Percentiles rank a stretch among this genome's conserved stretches.
Conservation (phyloP, 2,888 invertebrate genomes). For the Dryobota labecula region DNA sequence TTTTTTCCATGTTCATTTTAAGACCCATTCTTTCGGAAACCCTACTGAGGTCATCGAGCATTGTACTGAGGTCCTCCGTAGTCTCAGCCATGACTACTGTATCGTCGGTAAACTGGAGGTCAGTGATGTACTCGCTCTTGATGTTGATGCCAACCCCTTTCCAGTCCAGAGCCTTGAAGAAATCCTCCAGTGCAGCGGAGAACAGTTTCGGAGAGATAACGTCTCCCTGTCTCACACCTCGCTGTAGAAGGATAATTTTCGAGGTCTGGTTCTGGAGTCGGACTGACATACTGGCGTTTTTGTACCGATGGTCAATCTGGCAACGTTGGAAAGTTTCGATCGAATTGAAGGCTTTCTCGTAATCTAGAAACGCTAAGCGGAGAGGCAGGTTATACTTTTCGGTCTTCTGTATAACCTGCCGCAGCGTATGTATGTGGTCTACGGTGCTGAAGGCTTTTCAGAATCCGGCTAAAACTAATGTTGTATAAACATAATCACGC, state of each 20-base stretch:
- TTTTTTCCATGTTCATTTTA: background rate
- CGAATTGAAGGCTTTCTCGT: background rate
- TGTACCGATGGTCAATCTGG: no score
- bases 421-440: background rate
- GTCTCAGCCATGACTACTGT: background rate
- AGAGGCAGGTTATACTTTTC: background rate
- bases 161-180: background rate
- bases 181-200: background rate
- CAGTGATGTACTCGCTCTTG: background rate
- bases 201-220: background rate
- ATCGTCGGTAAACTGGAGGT: background rate
- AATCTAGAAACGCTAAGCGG: background rate
- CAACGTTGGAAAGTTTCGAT: background rate
- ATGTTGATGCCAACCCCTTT: background rate
- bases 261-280: no score
- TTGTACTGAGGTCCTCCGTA: background rate
- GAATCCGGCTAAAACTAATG: background rate
- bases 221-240: background rate
- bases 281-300: no score
- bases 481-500: background rate
- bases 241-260: no score
- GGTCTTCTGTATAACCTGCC: background rate
- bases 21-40: background rate
- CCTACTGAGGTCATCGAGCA: background rate
- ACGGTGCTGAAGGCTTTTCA: background rate